phyloP scores from a whole-genome alignment of 2,113 vertebrate species.

The Corythornis cristatus region DNA sequence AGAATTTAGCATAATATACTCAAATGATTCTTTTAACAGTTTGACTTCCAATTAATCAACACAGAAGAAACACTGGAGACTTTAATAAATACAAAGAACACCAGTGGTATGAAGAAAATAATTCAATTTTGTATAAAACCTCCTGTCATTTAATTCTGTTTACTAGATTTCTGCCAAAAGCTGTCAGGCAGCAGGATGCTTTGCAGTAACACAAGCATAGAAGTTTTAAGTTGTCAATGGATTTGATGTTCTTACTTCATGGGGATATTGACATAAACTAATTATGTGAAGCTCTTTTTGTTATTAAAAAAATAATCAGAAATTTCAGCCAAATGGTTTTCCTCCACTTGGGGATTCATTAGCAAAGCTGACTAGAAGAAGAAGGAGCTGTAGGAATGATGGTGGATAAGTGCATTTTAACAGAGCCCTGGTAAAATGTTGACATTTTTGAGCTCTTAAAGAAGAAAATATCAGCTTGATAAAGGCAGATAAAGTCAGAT shows the following conservation, averaged over 20 bases:
- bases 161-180: slow-evolving; percentile 28
- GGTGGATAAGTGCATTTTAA: neutral
- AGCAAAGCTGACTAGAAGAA: neutral
- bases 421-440: neutral
- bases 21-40: neutral
- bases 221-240: neutral
- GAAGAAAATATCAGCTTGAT: neutral
- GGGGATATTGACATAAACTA: slow-evolving; percentile 11
- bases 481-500: neutral
- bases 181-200: neutral
- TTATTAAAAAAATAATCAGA: neutral
- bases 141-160: slow-evolving; percentile 2
- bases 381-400: neutral
- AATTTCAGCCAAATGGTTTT: neutral
- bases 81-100: slow-evolving; percentile 19
- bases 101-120: slow-evolving; percentile 1
- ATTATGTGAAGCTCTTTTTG: neutral
- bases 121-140: slow-evolving; percentile 19
- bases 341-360: neutral
- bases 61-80: neutral
- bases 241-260: neutral
- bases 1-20: neutral
- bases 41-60: slow-evolving; percentile 14
- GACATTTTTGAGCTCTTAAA: neutral
- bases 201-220: neutral